phyloP scores from a whole-genome alignment of 2,797 vertebrate species.

The Selene dorsalis region DNA sequence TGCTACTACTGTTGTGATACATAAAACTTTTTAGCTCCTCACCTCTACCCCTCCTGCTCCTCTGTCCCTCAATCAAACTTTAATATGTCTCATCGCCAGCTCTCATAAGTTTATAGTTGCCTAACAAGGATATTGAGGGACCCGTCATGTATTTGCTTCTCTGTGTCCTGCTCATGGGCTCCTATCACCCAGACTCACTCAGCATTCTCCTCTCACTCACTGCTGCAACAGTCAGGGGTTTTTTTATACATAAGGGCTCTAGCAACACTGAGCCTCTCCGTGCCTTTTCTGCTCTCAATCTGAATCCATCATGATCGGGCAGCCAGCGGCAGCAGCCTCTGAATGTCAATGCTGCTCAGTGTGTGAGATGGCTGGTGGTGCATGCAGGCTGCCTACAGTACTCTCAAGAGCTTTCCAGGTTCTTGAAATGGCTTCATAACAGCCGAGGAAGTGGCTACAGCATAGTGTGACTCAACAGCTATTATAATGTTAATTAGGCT shows the following conservation, averaged over 20 bases:
- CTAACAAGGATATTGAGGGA: conserved; percentile 64
- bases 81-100: conserved; percentile 30
- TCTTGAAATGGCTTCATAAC: conserved; percentile 55
- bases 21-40: conserved; percentile 31
- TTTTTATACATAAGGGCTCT: conserved; percentile 46
- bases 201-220: conserved; percentile 42
- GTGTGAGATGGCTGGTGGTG: conserved; percentile 58
- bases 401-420: conserved; percentile 56
- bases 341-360: conserved; percentile 67
- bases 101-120: conserved; percentile 56
- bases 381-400: conserved; percentile 27
- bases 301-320: conserved; percentile 64
- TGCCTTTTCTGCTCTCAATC: conserved; percentile 59
- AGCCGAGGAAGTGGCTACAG: conserved; percentile 44
- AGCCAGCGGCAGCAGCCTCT: conserved; percentile 59
- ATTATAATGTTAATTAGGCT: conserved; percentile 60
- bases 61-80: conserved; percentile 17
- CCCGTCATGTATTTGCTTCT: conserved; percentile 51
- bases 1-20: not conserved
- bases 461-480: conserved; percentile 21
- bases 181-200: conserved; percentile 46
- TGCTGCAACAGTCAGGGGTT: conserved; percentile 40
- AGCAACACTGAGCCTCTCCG: conserved; percentile 50
- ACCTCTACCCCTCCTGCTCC: conserved; percentile 9
- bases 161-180: conserved; percentile 33